A percentile compares a stretch with the other conserved stretches of the same genome.
These are phyloP conservation scores for Nilaparvata lugens DNA, from an alignment of 1,140 invertebrate genomes.

Conservation along the genomic window DNA sequence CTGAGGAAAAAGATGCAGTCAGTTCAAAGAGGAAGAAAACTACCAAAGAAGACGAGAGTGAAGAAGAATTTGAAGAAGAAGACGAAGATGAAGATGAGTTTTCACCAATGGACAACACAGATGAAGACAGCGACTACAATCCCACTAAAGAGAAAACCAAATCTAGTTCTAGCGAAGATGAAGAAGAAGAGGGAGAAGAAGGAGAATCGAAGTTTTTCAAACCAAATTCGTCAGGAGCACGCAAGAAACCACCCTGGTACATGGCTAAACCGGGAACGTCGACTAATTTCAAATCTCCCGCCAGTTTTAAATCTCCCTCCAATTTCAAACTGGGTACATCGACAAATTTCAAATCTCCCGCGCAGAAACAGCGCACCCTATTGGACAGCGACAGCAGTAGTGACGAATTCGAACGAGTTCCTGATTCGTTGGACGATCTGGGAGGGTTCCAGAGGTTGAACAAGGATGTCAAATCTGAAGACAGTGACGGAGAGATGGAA, in stretches of 20 bases:
- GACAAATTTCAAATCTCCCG: too few relatives aligned
- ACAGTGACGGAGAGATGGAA: not conserved
- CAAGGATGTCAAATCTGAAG: not conserved
- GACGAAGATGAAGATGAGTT: not conserved
- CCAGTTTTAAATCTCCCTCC: too few relatives aligned
- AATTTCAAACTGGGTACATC: too few relatives aligned
- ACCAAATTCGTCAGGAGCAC: not conserved
- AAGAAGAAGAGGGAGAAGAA: not conserved
- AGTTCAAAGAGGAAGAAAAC: too few relatives aligned
- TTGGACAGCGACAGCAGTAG: conserved; percentile 11
- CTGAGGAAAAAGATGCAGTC: too few relatives aligned
- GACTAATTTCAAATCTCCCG: too few relatives aligned
- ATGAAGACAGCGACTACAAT: not conserved
- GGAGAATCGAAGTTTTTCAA: not conserved
- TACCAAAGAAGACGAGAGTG: not conserved
- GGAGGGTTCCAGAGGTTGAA: conserved; percentile 3
- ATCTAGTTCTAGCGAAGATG: not conserved
- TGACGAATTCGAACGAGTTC: conserved; percentile 16
- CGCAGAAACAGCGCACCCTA: too few relatives aligned
- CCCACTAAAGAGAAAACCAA: not conserved
- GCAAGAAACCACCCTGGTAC: too few relatives aligned
- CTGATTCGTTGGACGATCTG: conserved; percentile 13
- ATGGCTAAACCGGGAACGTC: too few relatives aligned
- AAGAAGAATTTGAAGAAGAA: not conserved
- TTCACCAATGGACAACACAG: not conserved